Evolutionary conservation across 2,797 vertebrate genomes (phyloP), one percentile per base, ranked within the genome.

Genomic region (Propithecus perrieri): DNA sequence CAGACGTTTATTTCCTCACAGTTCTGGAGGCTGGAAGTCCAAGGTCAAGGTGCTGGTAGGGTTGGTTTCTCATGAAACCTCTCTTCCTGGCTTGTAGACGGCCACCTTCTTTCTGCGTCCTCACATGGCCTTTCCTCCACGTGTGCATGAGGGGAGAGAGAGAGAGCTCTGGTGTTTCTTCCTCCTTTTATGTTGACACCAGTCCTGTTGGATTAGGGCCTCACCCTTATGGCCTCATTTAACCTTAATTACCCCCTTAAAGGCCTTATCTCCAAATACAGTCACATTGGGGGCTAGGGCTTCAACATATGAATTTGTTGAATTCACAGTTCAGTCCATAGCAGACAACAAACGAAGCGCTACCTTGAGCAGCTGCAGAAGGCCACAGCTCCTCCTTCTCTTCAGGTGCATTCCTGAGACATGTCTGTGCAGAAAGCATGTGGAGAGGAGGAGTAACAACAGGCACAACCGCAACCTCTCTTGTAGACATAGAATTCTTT

Each of bases 341-440:
- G 41, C 28, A 94, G 18, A 83, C 59, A 83, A 41, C 28, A 84
- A 95, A 85, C 2, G 43, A 78, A 78, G 35, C 7, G 8, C 22
- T 74, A 61, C 50, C 24, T 43, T 15, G 7, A 89, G 48, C 33
- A 72, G 59, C 10, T 12, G 24, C 57, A 59, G 57, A 59, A 53
- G 79, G 38, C 30, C 85, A 55, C 0, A 0, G 22, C 30, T 10
- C 61, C 43, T 69, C 43, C 48, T 48, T 84, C 53, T 71, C 43
- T 43, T 79, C 55, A 26, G 55, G 61, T 35, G 55, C 76, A 30
- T 93, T 94, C 88, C 85, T 86, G 50, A 87, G 61, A 81, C 46
- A 12, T 50, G 74, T 89, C 79, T 85, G 59, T 91, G 80, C 88
- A 92, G 85, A 93, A 83, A 87, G 26, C 86, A 61, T 57, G 33